These are phyloP conservation scores for Apotomis betuletana DNA, from an alignment of 2,888 invertebrate genomes.

Conservation along the genomic window DNA sequence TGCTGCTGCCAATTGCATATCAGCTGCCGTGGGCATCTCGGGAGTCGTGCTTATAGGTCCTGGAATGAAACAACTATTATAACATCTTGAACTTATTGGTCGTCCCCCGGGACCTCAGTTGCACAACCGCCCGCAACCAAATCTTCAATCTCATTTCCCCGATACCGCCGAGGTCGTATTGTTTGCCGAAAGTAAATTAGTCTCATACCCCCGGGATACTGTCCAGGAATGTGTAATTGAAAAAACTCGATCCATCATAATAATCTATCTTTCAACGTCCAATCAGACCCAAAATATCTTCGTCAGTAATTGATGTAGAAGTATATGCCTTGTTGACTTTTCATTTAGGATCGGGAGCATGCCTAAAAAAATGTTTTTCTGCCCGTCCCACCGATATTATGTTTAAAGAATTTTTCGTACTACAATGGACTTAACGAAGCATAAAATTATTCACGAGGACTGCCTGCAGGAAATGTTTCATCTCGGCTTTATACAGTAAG, in stretches of 20 bases:
- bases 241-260: slow-evolving; percentile 62
- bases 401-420: slow-evolving; percentile 64
- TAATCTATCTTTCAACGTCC: slow-evolving; percentile 60
- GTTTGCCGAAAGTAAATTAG: slow-evolving; percentile 56
- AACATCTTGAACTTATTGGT: background rate
- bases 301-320: slow-evolving; percentile 42
- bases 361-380: slow-evolving; percentile 51
- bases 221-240: slow-evolving; percentile 46
- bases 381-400: slow-evolving; percentile 52
- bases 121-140: slow-evolving; percentile 3
- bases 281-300: slow-evolving; percentile 51
- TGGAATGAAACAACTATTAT: slow-evolving; percentile 48
- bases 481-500: slow-evolving; percentile 67
- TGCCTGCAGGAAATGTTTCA: slow-evolving; percentile 70
- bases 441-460: slow-evolving; percentile 75
- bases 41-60: slow-evolving; percentile 80
- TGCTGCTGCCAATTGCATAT: slow-evolving; percentile 77
- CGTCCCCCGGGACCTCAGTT: background rate
- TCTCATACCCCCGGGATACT: slow-evolving; percentile 48
- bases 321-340: slow-evolving; percentile 61
- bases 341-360: slow-evolving; percentile 56
- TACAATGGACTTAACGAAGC: slow-evolving; percentile 77
- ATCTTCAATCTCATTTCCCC: slow-evolving; percentile 23
- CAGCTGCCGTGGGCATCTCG: slow-evolving; percentile 79
- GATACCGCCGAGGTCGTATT: slow-evolving; percentile 42